Evolutionary conservation across 2,797 vertebrate genomes (phyloP), one percentile per base, ranked within the genome.

Genomic region (Helicolenus hilgendorfi): DNA sequence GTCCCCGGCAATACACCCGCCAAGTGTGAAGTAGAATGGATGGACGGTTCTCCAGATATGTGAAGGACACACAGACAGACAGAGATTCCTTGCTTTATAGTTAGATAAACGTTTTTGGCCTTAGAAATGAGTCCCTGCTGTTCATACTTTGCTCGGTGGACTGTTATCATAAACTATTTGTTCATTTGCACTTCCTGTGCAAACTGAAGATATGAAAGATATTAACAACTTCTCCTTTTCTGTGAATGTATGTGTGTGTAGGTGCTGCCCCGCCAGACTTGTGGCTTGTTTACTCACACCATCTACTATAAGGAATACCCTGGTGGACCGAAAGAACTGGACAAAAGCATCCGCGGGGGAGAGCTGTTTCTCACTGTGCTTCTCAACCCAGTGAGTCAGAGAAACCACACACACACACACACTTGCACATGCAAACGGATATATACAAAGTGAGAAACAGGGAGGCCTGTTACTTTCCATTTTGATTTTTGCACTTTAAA

Each of bases 231-330:
- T 5, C n/a, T 29, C 41, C 15, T 36, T 59, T 84, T 49, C n/a
- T 63, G 26, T 68, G 36, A n/a, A 4, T 53, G 22, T 59, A 24
- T 79, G 77, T 83, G 60, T 91, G 76, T 79, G 81, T 92, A 99
- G 99, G 99, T 99, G 81, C 98, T 99, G 85, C 98, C 99, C 87
- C 98, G 99, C 62, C 99, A 99, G 97, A 99, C 99, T 18, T 99
- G 99, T 86, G 99, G 99, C 85, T 96, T 99, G 92, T 99, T 99
- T 94, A 99, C 99, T 36, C 99, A 99, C 92, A 99, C 99, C 77
- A 99, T 99, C 97, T 99, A 99, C 98, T 99, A 99, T 96, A 99
- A 99, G 95, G 98, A 99, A 82, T 99, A 99, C 85, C 99, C 99
- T 6, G 99, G 99, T 9, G 98, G 99, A 41, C 98, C 99, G 67